phyloP scores from a whole-genome alignment of 2,888 invertebrate species.

The Campaea margaritaria region DNA sequence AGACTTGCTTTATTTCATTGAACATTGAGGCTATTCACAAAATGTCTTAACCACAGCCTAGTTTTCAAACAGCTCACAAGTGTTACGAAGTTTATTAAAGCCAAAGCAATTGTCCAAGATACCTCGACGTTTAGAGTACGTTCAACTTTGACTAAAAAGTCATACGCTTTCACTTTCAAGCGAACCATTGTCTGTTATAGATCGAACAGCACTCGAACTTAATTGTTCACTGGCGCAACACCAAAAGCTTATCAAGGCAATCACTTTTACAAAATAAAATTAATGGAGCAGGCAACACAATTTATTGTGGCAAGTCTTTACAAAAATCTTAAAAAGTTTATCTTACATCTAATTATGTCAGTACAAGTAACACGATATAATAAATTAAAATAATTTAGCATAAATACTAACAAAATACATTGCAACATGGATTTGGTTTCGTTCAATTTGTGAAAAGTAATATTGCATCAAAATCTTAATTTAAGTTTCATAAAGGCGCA shows the following conservation, averaged over 20 bases:
- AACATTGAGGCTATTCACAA: conserved; percentile 55
- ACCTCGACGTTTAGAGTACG: conserved; percentile 52
- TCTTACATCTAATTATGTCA: conserved; percentile 23
- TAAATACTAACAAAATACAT: conserved; percentile 53
- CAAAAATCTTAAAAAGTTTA: conserved; percentile 30
- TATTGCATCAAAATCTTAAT: not conserved
- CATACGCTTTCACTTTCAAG: conserved; percentile 72
- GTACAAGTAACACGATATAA: conserved; percentile 30
- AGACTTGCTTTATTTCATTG: conserved; percentile 48
- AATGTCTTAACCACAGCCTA: conserved; percentile 52
- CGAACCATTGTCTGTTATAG: conserved; percentile 35
- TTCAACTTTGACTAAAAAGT: conserved; percentile 59
- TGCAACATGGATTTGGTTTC: conserved; percentile 74
- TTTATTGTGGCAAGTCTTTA: conserved; percentile 63
- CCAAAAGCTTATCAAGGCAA: conserved; percentile 7
- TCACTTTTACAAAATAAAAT: conserved; percentile 9
- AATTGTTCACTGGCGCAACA: conserved; percentile 26
- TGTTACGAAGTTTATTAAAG: conserved; percentile 48
- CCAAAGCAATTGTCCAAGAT: conserved; percentile 43
- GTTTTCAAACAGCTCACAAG: conserved; percentile 45
- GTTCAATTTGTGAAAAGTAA: conserved; percentile 45
- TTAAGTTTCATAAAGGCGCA: not conserved
- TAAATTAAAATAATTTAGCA: conserved; percentile 41
- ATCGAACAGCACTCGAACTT: conserved; percentile 32
- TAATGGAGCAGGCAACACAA: conserved; percentile 20